phyloP scores from a whole-genome alignment of 1,140 invertebrate species.

The Macrobrachium rosenbergii region DNA sequence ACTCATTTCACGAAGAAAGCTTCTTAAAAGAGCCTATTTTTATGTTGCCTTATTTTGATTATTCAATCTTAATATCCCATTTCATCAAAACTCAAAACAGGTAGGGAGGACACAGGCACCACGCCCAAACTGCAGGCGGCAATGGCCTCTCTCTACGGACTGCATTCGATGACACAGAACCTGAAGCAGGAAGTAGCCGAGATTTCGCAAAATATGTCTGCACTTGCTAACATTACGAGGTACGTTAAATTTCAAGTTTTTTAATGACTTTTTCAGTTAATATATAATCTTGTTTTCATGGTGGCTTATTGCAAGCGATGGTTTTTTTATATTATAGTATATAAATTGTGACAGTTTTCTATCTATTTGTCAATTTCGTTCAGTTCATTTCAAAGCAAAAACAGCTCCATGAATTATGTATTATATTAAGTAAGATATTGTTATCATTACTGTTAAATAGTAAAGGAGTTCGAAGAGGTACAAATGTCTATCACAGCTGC shows the following conservation, averaged over 20 bases:
- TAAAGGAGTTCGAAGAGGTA: too few relatives aligned
- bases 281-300: too few relatives aligned
- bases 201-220: constrained; percentile 28
- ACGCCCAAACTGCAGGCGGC: constrained; percentile 29
- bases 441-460: too few relatives aligned
- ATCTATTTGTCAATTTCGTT: background rate
- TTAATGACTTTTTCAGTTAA: too few relatives aligned
- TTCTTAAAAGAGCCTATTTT: too few relatives aligned
- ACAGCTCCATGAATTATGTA: too few relatives aligned
- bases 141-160: constrained; percentile 11
- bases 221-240: constrained; percentile 30
- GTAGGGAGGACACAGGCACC: background rate
- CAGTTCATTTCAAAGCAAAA: too few relatives aligned
- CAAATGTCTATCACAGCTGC: too few relatives aligned
- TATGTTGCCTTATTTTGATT: background rate
- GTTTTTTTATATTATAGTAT: background rate
- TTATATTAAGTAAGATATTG: too few relatives aligned
- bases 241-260: background rate
- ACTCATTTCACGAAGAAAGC: too few relatives aligned
- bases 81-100: background rate
- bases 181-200: background rate
- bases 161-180: constrained; percentile 9
- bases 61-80: background rate
- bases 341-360: background rate
- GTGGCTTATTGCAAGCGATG: too few relatives aligned